Evolutionary conservation across 2,888 invertebrate species (phyloP), one percentile per base, ranked within the genome.

Genomic region (Nectonema munidae): DNA sequence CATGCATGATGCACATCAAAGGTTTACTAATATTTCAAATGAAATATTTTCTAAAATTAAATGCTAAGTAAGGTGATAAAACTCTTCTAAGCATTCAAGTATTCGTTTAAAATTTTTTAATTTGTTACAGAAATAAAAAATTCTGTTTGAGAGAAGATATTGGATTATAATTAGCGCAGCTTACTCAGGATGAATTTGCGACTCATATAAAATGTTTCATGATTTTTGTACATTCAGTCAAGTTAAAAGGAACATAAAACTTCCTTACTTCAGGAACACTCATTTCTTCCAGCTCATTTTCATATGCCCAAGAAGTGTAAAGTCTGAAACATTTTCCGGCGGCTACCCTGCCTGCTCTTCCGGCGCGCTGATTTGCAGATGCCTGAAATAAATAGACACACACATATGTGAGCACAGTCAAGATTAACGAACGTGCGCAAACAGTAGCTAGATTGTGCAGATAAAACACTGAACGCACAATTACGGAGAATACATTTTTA

Each of bases 251-350:
- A n/a, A n/a, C n/a, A n/a, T n/a, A n/a, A n/a, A n/a, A n/a, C n/a
- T n/a, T 14, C 4, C 25, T 29, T 19, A 49, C 50, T 62, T 95
- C 95, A 1, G 95, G 95, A 13, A 86, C 69, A 2, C 86, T 81
- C 49, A 86, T 86, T 46, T 86, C 86, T 57, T 95, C 89, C 40
- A 99, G 61, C 57, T 99, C 95, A 54, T 89, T 72, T 52, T 86
- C 75, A 54, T 79, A 99, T 0, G 86, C 81, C 86, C 83, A 86
- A 1, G 83, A 76, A 1, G 95, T 99, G 53, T 86, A 95, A 11
- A 95, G 61, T 33, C 95, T 66, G 53, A 95, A 99, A 57, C 89
- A 95, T 60, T 89, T 95, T 1, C 95, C 89, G 2, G 79, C 75
- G 1, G 86, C 79, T 1, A 83, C 81, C 47, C 86, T 63, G 1